These are phyloP conservation scores for Lacerta agilis DNA, from an alignment of 2,797 vertebrate genomes.

Conservation along the genomic window DNA sequence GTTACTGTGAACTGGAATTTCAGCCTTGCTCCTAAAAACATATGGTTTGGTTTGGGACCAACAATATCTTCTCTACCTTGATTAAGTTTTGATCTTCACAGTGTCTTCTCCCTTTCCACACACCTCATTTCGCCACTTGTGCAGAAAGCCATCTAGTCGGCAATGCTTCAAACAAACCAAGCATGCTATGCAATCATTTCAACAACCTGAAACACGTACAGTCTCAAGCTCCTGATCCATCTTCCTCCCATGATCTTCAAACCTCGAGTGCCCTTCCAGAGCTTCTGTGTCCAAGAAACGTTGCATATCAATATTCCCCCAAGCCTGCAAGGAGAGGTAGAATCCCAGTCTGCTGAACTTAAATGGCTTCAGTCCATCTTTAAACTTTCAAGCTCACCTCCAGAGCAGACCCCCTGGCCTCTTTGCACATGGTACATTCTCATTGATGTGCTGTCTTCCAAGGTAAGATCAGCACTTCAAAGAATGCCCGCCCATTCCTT, in stretches of 20 bases:
- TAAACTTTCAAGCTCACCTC: constrained; percentile 51
- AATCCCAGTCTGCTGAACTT: constrained; percentile 25
- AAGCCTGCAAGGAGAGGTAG: constrained; percentile 23
- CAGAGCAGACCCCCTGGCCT: constrained; percentile 14
- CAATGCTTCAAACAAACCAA: background rate
- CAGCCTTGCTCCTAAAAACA: background rate
- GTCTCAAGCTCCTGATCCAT: background rate
- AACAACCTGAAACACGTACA: background rate
- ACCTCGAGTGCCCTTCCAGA: background rate
- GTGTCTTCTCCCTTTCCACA: background rate
- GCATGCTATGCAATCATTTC: background rate
- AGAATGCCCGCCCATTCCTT: constrained; percentile 42
- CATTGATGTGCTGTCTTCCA: constrained; percentile 48
- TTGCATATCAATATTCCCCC: constrained; percentile 11
- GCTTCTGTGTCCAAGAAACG: background rate
- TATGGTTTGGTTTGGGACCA: background rate
- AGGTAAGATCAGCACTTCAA: constrained; percentile 57
- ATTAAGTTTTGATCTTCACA: background rate
- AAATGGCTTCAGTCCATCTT: constrained; percentile 33
- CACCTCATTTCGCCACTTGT: background rate
- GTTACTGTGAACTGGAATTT: background rate
- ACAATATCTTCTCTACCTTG: background rate
- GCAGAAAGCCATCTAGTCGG: background rate
- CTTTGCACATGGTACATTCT: constrained; percentile 20
- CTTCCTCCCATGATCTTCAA: background rate